phyloP scores from a whole-genome alignment of 2,888 invertebrate species.

The Gnatocerus cornutus region DNA sequence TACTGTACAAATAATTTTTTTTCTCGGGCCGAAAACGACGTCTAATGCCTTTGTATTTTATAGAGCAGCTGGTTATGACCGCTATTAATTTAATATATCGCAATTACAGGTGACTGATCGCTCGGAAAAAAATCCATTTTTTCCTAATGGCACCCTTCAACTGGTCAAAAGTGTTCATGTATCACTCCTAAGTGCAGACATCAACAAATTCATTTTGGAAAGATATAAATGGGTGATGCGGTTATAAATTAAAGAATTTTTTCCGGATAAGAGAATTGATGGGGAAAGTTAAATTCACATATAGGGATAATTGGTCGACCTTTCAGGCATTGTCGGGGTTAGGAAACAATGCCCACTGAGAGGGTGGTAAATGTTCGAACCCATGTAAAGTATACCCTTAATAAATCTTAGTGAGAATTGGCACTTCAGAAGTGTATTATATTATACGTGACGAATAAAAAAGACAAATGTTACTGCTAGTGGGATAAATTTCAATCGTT shows the following conservation, averaged over 20 bases:
- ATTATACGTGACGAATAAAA: conserved; percentile 27
- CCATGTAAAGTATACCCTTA: conserved; percentile 30
- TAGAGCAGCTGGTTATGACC: conserved; percentile 33
- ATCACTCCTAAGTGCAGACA: conserved; percentile 27
- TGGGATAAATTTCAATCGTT: conserved; percentile 25
- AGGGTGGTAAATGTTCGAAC: conserved; percentile 29
- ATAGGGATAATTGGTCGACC: conserved; percentile 25
- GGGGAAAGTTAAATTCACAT: conserved; percentile 22
- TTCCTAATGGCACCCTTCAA: conserved; percentile 32
- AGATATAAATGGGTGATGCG: conserved; percentile 18
- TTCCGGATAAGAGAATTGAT: conserved; percentile 31
- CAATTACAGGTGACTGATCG: conserved; percentile 33
- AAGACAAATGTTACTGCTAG: conserved; percentile 21
- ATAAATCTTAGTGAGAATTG: conserved; percentile 15
- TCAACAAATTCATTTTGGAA: conserved; percentile 32
- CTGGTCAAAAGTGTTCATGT: conserved; percentile 21
- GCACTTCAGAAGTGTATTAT: conserved; percentile 16
- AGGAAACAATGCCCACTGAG: conserved; percentile 18
- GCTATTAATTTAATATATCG: conserved; percentile 36
- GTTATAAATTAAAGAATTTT: conserved; percentile 7
- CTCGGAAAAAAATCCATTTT: conserved; percentile 29
- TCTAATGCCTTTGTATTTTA: too few species aligned
- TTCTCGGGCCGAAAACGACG: too few species aligned
- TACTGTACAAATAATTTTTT: too few species aligned
- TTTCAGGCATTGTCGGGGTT: conserved; percentile 12